phyloP scores from a whole-genome alignment of 2,888 invertebrate genomes.

The Metopia argyrocephala region DNA sequence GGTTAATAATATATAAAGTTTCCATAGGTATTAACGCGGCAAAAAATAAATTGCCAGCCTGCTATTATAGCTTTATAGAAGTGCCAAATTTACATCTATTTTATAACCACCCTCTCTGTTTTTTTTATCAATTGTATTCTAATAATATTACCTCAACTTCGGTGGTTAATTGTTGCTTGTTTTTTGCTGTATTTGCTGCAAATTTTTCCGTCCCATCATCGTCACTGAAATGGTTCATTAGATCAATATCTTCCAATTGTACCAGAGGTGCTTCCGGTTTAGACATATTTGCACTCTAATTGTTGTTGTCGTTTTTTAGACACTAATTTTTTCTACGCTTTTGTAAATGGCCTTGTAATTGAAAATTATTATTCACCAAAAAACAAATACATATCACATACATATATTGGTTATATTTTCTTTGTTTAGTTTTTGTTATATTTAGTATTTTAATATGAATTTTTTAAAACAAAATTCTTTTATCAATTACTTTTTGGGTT shows the following conservation, averaged over 20 bases:
- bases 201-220: conserved; percentile 65
- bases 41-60: no score
- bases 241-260: conserved; percentile 81
- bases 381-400: not conserved
- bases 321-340: not conserved
- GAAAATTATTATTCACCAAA: conserved; percentile 42
- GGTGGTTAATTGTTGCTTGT: conserved; percentile 68
- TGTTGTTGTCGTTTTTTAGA: conserved; percentile 2
- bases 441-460: conserved; percentile 3
- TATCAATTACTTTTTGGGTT: conserved; percentile 12
- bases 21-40: no score
- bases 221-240: conserved; percentile 74
- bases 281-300: conserved; percentile 78
- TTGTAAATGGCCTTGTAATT: conserved; percentile 43
- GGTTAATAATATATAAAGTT: no score
- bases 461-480: conserved; percentile 21
- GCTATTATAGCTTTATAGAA: no score
- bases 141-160: conserved; percentile 54
- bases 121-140: conserved; percentile 3
- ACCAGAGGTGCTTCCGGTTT: conserved; percentile 83
- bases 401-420: conserved; percentile 1
- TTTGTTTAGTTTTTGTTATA: conserved; percentile 24
- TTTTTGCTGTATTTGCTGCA: conserved; percentile 64
- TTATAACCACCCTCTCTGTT: no score
- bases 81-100: no score